Base-by-base conservation (phyloP, 2,888 invertebrate genomes). In the Listrodromus nycthemerus region DNA sequence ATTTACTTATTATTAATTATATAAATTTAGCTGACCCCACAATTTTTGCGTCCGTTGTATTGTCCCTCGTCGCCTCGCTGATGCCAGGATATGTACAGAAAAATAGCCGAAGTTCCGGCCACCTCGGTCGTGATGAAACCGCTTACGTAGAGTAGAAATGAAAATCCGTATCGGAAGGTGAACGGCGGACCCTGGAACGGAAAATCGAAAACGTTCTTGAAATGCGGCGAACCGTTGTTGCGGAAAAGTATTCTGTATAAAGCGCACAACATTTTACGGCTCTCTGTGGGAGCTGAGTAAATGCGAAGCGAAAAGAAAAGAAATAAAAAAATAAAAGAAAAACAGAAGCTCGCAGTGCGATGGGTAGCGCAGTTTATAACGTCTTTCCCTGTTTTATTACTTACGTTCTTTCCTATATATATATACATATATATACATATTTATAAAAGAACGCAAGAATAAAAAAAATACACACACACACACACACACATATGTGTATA, bases 161-260 rank as follows among this genome's bases (percentile, higher is more conserved):
- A 97, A 94, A 97, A 97, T 69, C 98, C 98, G 93, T 98, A 98
- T 90, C 95, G 95, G 93, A 97, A 98, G 80, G 96, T 97, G 95
- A 98, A 97, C 75, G 96, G 94, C 0, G 98, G 96, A 55, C 96
- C 96, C 91, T 97, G 96, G 75, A 90, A 82, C 97, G 96, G 86
- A 89, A 90, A 84, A 73, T 74, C 61, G 37, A 66, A 86, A 71
- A 71, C 69, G 84, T 83, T 84, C 85, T 84, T 87, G 8, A 67
- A 80, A 82, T n/a, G 30, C 24, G 66, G 52, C 63, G 37, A 80
- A n/a, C 58, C 24, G 65, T 45, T 30, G 41, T 21, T 30, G 52
- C 24, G 65, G 41, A 24, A 80, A 81, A 55, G 63, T n/a, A 41
- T 67, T 55, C 21, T 30, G 65, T 33, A 10, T 19, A 33, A 19